Evolutionary conservation across 2,113 vertebrate species (phyloP).

Genomic region (Equus quagga): DNA sequence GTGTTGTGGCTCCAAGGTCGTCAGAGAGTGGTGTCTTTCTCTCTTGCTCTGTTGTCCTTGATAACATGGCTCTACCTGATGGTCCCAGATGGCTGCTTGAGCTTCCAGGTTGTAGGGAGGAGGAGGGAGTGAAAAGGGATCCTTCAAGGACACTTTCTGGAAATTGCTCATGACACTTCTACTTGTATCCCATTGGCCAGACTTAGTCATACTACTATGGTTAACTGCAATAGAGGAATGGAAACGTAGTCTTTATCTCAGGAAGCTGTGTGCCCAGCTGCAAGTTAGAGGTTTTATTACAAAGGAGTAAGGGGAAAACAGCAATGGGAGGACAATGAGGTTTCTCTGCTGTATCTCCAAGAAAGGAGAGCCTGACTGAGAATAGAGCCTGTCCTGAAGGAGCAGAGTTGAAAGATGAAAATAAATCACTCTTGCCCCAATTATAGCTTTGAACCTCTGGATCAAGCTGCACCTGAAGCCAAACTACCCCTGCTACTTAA

Average conservation of each 20-base stretch:
- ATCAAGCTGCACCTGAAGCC: constrained; percentile 21
- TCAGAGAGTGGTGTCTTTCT: background rate
- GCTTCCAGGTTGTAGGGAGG: background rate
- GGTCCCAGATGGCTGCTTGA: background rate
- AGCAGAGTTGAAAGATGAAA: background rate
- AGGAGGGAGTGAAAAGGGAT: background rate
- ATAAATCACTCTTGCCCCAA: background rate
- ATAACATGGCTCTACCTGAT: background rate
- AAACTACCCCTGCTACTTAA: background rate
- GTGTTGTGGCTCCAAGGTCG: background rate
- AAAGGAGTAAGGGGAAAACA: background rate
- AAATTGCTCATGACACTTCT: background rate
- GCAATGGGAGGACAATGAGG: background rate
- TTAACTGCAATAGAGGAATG: background rate
- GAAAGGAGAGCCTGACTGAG: background rate
- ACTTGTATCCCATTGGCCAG: background rate
- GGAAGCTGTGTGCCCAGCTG: background rate
- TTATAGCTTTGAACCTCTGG: background rate
- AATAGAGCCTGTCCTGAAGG: background rate
- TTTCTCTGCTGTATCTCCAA: background rate
- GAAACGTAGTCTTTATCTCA: background rate
- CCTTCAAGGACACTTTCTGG: constrained; percentile 29
- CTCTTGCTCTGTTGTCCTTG: background rate
- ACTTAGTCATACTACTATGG: background rate
- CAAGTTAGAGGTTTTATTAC: background rate